Conservation (phyloP, 2,888 invertebrate genomes). For the Rhyacophila evoluta region DNA sequence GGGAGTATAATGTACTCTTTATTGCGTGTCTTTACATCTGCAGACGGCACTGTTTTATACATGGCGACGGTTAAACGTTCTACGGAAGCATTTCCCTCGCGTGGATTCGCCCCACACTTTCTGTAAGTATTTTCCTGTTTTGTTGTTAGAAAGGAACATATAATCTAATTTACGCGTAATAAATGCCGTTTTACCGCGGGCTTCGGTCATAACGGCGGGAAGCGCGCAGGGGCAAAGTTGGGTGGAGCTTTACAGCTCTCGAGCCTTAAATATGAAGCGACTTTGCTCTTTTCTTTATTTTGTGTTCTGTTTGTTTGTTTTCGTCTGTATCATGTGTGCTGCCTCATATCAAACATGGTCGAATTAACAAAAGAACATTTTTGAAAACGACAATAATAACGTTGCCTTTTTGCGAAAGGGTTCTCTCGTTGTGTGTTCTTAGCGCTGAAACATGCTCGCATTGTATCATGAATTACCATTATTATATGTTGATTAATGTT, state of each 20-base stretch:
- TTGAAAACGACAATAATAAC: background rate
- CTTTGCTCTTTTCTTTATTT: slow-evolving; percentile 4
- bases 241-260: background rate
- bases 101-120: slow-evolving; percentile 22
- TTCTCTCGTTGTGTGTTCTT: background rate
- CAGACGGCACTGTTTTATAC: slow-evolving; percentile 1
- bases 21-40: background rate
- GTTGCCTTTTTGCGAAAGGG: background rate
- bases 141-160: slow-evolving; percentile 36
- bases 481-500: too few relatives aligned
- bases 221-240: background rate
- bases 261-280: slow-evolving; percentile 10
- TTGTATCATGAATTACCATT: background rate
- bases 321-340: background rate
- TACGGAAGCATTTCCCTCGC: slow-evolving; percentile 14
- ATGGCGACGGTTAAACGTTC: slow-evolving; percentile 19
- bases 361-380: background rate
- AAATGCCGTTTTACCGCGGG: slow-evolving; percentile 44
- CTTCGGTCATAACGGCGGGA: slow-evolving; percentile 30
- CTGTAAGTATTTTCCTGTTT: slow-evolving; percentile 25
- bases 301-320: slow-evolving; percentile 5
- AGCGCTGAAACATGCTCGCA: background rate
- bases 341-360: background rate
- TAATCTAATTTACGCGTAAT: slow-evolving; percentile 49
- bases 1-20: too few relatives aligned